Evolutionary conservation across 2,888 invertebrate genomes (phyloP).

Genomic region (Dryococelus australis): DNA sequence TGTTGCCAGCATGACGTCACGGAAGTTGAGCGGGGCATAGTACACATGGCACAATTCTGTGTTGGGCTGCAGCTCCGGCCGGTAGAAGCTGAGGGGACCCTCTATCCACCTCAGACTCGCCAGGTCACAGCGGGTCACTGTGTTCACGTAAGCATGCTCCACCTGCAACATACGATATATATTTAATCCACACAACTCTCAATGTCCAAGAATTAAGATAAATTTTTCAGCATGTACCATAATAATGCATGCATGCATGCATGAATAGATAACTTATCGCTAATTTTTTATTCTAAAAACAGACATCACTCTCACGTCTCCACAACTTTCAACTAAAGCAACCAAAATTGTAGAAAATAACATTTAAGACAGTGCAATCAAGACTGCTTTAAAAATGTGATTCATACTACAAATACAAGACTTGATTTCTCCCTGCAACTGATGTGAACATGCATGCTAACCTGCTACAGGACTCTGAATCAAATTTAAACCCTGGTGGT

Average conservation of each 20-base stretch:
- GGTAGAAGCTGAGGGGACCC: conserved; percentile 74
- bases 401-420: too few species aligned
- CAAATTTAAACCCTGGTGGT: too few species aligned
- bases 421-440: too few species aligned
- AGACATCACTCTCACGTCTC: too few species aligned
- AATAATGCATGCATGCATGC: neutral
- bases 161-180: conserved; percentile 62
- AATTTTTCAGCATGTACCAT: neutral
- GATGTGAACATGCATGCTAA: too few species aligned
- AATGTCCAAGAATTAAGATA: too few species aligned
- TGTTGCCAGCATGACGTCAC: conserved; percentile 97
- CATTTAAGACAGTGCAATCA: too few species aligned
- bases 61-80: conserved; percentile 56
- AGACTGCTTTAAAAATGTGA: too few species aligned
- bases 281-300: neutral
- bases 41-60: conserved; percentile 84
- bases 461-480: too few species aligned
- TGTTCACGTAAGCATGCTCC: conserved; percentile 95
- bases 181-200: neutral
- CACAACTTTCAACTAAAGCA: too few species aligned
- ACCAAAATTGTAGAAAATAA: too few species aligned
- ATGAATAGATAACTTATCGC: neutral
- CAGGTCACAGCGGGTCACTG: conserved; percentile 90
- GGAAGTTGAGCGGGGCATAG: conserved; percentile 95
- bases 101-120: conserved; percentile 94